Conservation (phyloP, 2,888 invertebrate species). For the Penaeus monodon region DNA sequence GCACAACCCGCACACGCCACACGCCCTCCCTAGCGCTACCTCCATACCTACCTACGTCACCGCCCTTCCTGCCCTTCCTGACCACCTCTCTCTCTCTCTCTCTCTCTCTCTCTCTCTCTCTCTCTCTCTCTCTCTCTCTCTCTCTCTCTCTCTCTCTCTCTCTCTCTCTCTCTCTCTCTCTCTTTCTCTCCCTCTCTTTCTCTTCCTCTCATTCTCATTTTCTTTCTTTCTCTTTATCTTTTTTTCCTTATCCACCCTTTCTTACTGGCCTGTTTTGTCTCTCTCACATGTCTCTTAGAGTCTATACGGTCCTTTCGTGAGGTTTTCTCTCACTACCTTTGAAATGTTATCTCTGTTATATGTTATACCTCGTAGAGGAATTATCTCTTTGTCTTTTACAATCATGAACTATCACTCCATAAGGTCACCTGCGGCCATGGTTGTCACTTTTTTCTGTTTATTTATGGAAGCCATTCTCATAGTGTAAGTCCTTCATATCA, state of each 20-base stretch:
- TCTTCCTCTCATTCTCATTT: background rate
- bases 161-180: constrained; percentile 44
- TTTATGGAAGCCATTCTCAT: too few relatives aligned
- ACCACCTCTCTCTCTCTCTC: constrained; percentile 16
- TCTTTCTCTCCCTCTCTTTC: too few relatives aligned
- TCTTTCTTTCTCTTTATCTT: background rate
- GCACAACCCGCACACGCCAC: constrained; percentile 64
- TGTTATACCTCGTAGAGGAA: too few relatives aligned
- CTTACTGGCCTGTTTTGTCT: constrained; percentile 1
- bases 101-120: constrained; percentile 7
- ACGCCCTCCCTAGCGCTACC: constrained; percentile 23
- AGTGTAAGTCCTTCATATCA: too few relatives aligned
- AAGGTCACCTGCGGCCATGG: too few relatives aligned
- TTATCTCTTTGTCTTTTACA: too few relatives aligned
- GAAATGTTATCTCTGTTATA: too few relatives aligned
- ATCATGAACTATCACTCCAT: too few relatives aligned
- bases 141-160: constrained; percentile 29
- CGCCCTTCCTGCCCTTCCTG: constrained; percentile 14
- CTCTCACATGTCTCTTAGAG: background rate
- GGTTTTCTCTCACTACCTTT: too few relatives aligned
- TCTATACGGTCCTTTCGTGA: too few relatives aligned
- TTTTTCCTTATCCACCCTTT: background rate
- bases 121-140: constrained; percentile 11
- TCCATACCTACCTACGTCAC: constrained; percentile 19
- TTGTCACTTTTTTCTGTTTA: too few relatives aligned